Evolutionary conservation across 1,140 invertebrate species (phyloP), one percentile per base, ranked within the genome.

Genomic region (Pogonomyrmex californicus): DNA sequence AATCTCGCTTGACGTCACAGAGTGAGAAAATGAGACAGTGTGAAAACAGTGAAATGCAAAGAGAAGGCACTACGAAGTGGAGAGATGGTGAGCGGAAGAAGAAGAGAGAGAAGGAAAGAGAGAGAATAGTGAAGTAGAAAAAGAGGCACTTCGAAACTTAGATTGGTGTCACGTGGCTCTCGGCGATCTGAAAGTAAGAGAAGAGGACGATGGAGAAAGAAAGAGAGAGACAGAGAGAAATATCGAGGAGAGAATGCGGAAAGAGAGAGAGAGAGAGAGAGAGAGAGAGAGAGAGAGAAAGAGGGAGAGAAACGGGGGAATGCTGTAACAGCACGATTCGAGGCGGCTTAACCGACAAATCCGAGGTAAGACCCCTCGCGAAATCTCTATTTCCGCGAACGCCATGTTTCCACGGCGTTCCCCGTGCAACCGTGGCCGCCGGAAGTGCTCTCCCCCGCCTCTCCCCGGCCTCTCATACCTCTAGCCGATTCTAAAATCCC

Each of bases 291-390:
- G 82, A 23, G 70, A 81, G 79, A 56, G 51, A 73, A n/a, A n/a
- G n/a, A n/a, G 66, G 17, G 49, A 36, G 41, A 33, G 41, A 68
- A 14, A n/a, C 17, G 41, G 38, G 54, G 58, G 62, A 88, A 88
- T 70, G 88, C 87, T 91, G 86, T 88, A 91, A 92, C 87, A 71
- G 82, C 91, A 85, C 88, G 87, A 91, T 88, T 86, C 91, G 54
- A 87, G 91, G 62, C 89, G 89, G 92, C 92, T 93, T 94, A 93
- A 82, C 85, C 70, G 89, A 86, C 63, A 91, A 94, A 94, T 93
- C 93, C 92, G 82, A 90, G 87, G 90, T 93, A 93, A 94, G 91
- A 91, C 87, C 76, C 38, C 33, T 17, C 77, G 78, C 83, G 86
- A 93, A 93, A 90, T 91, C 91, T 90, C 91, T 91, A 91, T 91